These are phyloP conservation scores for Acholoe squamosa DNA, from an alignment of 2,888 invertebrate species.

Conservation along the genomic window DNA sequence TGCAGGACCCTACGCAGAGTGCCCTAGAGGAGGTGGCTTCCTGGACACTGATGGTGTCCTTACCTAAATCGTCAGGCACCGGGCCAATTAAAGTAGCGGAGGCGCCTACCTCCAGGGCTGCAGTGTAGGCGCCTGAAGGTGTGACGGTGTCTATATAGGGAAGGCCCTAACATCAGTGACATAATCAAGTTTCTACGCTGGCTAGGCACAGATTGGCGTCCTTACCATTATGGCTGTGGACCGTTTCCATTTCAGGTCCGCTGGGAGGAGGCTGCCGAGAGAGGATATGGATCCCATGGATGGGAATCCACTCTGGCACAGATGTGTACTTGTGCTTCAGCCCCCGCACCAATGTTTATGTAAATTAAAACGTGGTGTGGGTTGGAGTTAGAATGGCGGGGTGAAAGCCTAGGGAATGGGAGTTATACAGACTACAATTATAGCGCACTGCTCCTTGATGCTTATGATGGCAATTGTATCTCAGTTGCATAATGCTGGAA, in stretches of 20 bases:
- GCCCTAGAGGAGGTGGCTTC: neutral
- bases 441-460: neutral
- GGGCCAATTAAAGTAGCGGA: neutral
- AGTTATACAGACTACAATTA: neutral
- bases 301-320: neutral
- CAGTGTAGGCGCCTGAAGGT: neutral
- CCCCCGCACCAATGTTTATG: neutral
- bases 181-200: neutral
- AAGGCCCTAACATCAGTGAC: neutral
- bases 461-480: neutral
- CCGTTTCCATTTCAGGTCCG: neutral
- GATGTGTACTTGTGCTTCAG: neutral
- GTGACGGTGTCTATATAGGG: neutral
- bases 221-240: constrained; percentile 12
- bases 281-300: neutral
- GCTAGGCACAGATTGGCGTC: neutral
- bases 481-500: constrained; percentile 21
- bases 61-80: neutral
- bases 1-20: neutral
- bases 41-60: neutral
- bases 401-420: too few relatives aligned
- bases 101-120: neutral
- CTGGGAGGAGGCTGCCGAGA: neutral
- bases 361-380: neutral
- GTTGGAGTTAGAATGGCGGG: neutral